These are phyloP conservation scores for Diorhabda sublineata DNA, from an alignment of 1,140 invertebrate species.

Conservation along the genomic window DNA sequence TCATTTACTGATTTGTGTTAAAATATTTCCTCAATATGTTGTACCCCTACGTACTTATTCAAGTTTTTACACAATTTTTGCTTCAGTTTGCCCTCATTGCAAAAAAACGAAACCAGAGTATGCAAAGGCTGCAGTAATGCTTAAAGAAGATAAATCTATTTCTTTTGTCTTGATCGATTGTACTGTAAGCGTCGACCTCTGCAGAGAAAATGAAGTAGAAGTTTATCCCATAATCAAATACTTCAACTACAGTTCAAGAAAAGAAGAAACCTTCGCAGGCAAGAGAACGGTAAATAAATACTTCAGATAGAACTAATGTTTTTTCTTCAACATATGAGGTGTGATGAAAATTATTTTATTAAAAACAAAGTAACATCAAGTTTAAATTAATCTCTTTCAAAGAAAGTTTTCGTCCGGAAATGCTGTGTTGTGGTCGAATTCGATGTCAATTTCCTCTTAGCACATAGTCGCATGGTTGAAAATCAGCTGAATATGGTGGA, in stretches of 20 bases:
- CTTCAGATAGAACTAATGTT: not conserved
- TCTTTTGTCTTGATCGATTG: not conserved
- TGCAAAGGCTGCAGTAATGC: not conserved
- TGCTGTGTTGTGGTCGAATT: too few species aligned
- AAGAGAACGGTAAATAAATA: not conserved
- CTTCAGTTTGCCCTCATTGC: not conserved
- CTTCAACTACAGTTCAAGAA: not conserved
- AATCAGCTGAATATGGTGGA: too few species aligned
- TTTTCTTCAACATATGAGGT: too few species aligned
- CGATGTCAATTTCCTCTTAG: too few species aligned
- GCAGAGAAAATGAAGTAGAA: not conserved
- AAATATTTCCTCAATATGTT: not conserved
- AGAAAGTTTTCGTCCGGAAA: too few species aligned
- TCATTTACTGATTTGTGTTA: not conserved
- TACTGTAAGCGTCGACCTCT: not conserved
- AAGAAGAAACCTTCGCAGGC: not conserved
- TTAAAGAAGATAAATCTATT: not conserved
- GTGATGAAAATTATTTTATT: too few species aligned
- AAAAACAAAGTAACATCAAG: too few species aligned
- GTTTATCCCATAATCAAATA: not conserved
- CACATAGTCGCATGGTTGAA: too few species aligned
- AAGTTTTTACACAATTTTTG: not conserved
- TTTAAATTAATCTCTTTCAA: too few species aligned
- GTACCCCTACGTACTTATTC: not conserved
- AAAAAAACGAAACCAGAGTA: constrained; percentile 1